Evolutionary conservation across 2,113 vertebrate species (phyloP).

Genomic region (Colaptes auratus): DNA sequence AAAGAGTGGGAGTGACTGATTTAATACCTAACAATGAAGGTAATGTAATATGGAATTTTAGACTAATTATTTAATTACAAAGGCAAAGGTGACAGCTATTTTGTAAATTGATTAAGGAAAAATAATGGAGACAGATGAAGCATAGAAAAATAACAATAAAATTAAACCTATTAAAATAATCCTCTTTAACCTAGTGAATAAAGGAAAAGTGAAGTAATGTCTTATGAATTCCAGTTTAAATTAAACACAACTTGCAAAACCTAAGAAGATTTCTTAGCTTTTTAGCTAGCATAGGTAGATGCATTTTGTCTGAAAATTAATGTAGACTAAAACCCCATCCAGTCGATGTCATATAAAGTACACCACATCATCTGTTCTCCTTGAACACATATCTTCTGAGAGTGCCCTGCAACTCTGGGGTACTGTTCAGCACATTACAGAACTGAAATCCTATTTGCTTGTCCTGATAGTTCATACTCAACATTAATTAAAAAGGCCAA

Average conservation of each 20-base stretch:
- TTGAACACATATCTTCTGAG: background rate
- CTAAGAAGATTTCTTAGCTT: background rate
- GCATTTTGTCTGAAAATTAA: background rate
- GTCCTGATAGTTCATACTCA: background rate
- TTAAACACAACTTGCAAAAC: background rate
- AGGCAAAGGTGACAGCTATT: background rate
- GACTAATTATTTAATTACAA: background rate
- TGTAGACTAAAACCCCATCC: background rate
- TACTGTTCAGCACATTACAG: background rate
- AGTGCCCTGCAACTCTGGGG: background rate
- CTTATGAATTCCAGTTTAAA: background rate
- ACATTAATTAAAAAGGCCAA: background rate
- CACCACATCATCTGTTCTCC: background rate
- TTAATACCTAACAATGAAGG: background rate
- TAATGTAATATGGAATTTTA: background rate
- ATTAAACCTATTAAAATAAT: background rate
- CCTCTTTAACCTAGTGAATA: background rate
- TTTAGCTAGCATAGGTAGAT: background rate
- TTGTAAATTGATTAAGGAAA: background rate
- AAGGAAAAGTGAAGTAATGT: background rate
- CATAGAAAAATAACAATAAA: background rate
- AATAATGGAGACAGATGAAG: background rate
- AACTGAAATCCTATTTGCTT: background rate
- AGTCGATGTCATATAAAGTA: background rate
- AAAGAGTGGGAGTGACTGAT: background rate